phyloP scores from a whole-genome alignment of 2,888 invertebrate species.

The Lissocephala sabroskyi region DNA sequence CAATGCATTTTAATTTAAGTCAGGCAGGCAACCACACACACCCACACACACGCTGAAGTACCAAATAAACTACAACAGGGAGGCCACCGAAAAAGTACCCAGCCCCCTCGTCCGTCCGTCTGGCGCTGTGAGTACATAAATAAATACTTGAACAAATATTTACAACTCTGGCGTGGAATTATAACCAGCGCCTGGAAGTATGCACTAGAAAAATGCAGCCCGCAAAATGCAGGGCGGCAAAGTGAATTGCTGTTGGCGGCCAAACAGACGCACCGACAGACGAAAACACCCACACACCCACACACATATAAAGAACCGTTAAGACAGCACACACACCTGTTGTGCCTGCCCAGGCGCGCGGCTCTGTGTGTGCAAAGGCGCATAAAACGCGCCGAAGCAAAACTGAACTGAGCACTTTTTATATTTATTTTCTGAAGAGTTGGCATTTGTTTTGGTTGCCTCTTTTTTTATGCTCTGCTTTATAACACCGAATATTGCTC shows the following conservation, averaged over 20 bases:
- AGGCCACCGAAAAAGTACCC: not conserved
- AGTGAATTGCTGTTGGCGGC: not conserved
- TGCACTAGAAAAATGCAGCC: constrained; percentile 51
- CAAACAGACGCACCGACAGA: not conserved
- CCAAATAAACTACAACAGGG: not conserved
- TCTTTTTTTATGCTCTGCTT: constrained; percentile 23
- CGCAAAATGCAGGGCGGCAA: not conserved
- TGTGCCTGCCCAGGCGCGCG: constrained; percentile 25
- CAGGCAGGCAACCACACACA: constrained; percentile 3
- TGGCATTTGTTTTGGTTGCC: constrained; percentile 10
- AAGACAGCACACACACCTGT: constrained; percentile 42
- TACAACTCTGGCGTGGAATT: constrained; percentile 56
- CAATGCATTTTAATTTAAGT: constrained; percentile 57
- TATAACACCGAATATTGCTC: constrained; percentile 34
- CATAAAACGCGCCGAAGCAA: constrained; percentile 53
- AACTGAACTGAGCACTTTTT: constrained; percentile 57
- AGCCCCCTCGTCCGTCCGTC: not conserved
- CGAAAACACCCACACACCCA: not conserved
- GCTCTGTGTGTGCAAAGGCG: constrained; percentile 38
- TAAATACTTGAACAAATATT: constrained; percentile 62
- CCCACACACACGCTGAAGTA: constrained; percentile 10
- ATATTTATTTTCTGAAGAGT: constrained; percentile 56
- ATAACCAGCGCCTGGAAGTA: constrained; percentile 56
- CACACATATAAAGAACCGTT: not conserved
- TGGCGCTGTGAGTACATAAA: constrained; percentile 46